A percentile compares a stretch with the other conserved stretches of the same genome.
These are phyloP conservation scores for Hetaerina americana DNA, from an alignment of 1,140 invertebrate genomes.

Conservation along the genomic window DNA sequence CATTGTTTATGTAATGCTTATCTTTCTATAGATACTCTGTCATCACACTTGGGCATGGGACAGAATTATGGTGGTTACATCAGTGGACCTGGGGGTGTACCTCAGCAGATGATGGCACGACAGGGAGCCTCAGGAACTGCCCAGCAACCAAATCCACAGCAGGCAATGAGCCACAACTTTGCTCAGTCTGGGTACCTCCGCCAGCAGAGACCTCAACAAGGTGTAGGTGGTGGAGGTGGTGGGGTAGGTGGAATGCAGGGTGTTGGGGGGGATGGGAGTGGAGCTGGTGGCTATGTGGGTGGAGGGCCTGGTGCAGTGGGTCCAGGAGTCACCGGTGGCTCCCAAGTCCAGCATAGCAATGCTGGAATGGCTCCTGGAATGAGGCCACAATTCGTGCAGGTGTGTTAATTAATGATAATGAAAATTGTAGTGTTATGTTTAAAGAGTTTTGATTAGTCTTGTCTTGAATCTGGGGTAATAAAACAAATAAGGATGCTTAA, in stretches of 20 bases:
- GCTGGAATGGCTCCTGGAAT: not conserved
- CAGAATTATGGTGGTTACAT: conserved; percentile 20
- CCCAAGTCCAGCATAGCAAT: not conserved
- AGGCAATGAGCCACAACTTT: not conserved
- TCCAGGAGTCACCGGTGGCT: not conserved
- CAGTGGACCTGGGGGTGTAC: conserved; percentile 14
- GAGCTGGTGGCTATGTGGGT: not conserved
- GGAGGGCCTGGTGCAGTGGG: not conserved
- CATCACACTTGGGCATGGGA: conserved; percentile 16
- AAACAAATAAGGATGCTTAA: no score
- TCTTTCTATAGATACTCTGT: conserved; percentile 5
- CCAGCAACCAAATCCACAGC: not conserved
- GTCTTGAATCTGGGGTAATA: not conserved
- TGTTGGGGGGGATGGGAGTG: not conserved
- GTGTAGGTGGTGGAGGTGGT: not conserved
- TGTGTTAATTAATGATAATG: not conserved
- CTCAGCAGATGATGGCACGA: conserved; percentile 12
- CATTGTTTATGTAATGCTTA: conserved; percentile 6
- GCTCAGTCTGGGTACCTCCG: not conserved
- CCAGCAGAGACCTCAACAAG: not conserved
- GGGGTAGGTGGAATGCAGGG: not conserved
- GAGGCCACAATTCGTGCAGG: not conserved
- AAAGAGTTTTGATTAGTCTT: not conserved
- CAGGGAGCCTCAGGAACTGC: not conserved
- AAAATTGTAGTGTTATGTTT: not conserved